Base-by-base conservation (phyloP, 2,797 vertebrate genomes). In the Enteromius afrohamiltoni region DNA sequence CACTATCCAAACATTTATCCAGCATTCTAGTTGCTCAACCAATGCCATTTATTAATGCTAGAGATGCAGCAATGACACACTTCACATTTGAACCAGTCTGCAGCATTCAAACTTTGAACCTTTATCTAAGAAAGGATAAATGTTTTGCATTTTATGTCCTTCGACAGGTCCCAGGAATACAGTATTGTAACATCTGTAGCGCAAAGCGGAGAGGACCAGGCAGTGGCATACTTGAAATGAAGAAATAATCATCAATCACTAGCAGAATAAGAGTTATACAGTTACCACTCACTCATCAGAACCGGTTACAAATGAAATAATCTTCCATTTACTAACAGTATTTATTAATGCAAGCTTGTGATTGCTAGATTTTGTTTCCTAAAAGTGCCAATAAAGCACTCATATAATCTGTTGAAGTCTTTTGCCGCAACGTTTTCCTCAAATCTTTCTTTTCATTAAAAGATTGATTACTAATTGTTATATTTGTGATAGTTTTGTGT, bases 141-240 rank as follows among this genome's bases (percentile, higher is more conserved):
- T 42, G 13, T 74, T 53, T 29, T 40, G 4, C 49, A 64, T 84
- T 31, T 17, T 45, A 2, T 34, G 2, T 45, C 0, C 16, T 85
- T 74, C 77, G 90, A 26, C 88, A 99, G 98, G 90, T 93, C 65
- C 96, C 95, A 21, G 91, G 94, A 29, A 85, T 95, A 42, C 97
- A 98, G 92, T 98, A 98, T 92, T 99, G 98, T 90, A 98, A 97
- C 90, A 98, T 99, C 94, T 99, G 98, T 94, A 99, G 97, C 75
- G 98, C 97, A 7, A 99, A 99, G 91, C 96, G 92, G 79, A 94
- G 96, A 31, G 96, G 97, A 1, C 98, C 98, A 1, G 98, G 97
- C 90, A 96, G 96, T 21, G 93, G 96, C 78, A 95, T 98, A 81
- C 90, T 98, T 86, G 97, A 98, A 81, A 96, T 98, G 93, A 98